Conservation (phyloP, 2,888 invertebrate species). For the Diogma glabrata region DNA sequence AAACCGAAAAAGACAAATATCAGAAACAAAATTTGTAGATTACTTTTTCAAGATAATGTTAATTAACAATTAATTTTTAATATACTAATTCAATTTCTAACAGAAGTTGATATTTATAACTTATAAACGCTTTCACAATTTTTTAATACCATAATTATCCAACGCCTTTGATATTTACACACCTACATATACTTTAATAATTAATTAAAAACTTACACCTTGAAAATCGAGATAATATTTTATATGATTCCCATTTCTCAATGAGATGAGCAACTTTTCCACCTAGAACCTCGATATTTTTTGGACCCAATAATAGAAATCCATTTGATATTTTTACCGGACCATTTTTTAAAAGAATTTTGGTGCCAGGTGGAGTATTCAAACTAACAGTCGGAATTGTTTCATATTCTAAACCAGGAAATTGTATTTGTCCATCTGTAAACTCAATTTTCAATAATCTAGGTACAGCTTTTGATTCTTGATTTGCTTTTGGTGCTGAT, state of each 20-base stretch:
- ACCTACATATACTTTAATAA: neutral
- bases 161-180: too few species aligned
- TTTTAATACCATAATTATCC: too few species aligned
- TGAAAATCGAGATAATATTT: constrained; percentile 52
- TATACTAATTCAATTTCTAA: too few species aligned
- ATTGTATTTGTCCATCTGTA: constrained; percentile 71
- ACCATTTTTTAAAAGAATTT: constrained; percentile 47
- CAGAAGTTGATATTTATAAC: too few species aligned
- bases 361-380: constrained; percentile 84
- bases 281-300: constrained; percentile 62
- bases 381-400: constrained; percentile 57
- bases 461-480: constrained; percentile 70
- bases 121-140: neutral
- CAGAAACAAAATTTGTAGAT: neutral
- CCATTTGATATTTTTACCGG: constrained; percentile 55
- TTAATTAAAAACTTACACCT: constrained; percentile 33
- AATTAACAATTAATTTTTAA: neutral
- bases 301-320: constrained; percentile 56
- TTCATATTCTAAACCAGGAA: constrained; percentile 68
- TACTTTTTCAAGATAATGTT: neutral
- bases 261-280: constrained; percentile 70
- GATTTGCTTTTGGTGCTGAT: constrained; percentile 81
- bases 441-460: constrained; percentile 72
- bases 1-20: neutral
- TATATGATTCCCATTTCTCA: constrained; percentile 77